Evolutionary conservation across 2,888 invertebrate genomes (phyloP), one percentile per base, ranked within the genome.

Genomic region (Tillus elongatus): DNA sequence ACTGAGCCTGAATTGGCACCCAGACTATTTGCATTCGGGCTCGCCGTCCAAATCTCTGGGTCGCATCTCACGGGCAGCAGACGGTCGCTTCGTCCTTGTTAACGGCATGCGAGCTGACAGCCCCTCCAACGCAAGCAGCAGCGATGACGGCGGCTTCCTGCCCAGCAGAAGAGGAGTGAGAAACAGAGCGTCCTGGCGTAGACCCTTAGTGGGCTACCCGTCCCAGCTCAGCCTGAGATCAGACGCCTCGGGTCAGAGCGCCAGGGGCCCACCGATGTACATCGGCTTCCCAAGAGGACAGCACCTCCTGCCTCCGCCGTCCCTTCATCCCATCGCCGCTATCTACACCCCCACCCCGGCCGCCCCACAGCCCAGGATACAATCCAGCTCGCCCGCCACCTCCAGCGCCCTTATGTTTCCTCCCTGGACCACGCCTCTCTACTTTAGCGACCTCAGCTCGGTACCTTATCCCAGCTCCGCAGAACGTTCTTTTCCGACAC

Each of bases 361-460:
- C 37, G 59, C 67, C 2, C 61, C 66, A n/a, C 6, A 6, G 6
- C 73, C 73, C 0, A 65, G 67, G 60, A 74, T 81, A 56, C 79
- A 67, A 63, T 76, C 68, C 53, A 74, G 80, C 66, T 79, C 82
- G 3, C 78, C 81, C 28, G 77, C 77, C 61, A 68, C 71, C 42
- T 73, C 76, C 52, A 75, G 74, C 42, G 74, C 72, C 8, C 64
- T 70, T 44, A 57, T 71, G 30, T 67, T 74, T 37, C 72, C 75
- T 59, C 73, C 80, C 2, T 81, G 82, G 39, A 81, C 81, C 73
- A 77, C 82, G 11, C 77, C 82, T 36, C 71, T 80, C 43, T 85
- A 87, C 68, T 82, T 85, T 56, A 86, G 84, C 60, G 89, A 90
- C 66, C 74, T 90, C 53, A 89, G 89, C 67, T 88, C 88, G 29